phyloP scores from a whole-genome alignment of 2,113 vertebrate species.

The Vulpes lagopus region DNA sequence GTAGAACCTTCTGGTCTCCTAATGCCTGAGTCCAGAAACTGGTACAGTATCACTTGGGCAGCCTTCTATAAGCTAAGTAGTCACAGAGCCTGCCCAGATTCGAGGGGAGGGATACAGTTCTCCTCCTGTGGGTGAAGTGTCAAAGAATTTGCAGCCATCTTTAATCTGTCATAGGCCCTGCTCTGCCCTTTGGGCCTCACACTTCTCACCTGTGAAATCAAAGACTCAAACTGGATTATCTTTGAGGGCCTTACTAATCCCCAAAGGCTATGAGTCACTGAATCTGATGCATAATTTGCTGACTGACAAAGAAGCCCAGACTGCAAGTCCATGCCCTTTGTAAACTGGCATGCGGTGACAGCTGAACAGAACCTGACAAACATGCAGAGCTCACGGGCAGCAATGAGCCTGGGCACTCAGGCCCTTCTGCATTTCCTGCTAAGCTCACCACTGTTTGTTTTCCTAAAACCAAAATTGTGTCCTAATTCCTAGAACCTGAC shows the following conservation, averaged over 20 bases:
- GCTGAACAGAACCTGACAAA: background rate
- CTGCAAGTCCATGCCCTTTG: background rate
- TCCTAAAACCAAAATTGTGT: background rate
- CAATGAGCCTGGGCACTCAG: too few species aligned
- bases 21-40: background rate
- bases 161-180: background rate
- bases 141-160: background rate
- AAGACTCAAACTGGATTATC: conserved; percentile 30
- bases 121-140: background rate
- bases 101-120: background rate
- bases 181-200: background rate
- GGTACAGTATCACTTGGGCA: background rate
- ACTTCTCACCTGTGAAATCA: conserved; percentile 49
- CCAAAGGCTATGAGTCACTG: background rate
- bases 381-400: background rate
- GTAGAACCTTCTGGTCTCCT: background rate
- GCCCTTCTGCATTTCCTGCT: background rate
- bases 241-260: background rate
- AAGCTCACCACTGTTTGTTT: background rate
- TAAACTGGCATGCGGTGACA: background rate
- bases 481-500: conserved; percentile 5
- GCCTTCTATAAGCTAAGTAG: background rate
- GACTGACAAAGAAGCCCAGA: background rate
- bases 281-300: conserved; percentile 45
- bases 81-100: background rate